Conservation (phyloP, 2,113 vertebrate species). For the Sula dactylatra region DNA sequence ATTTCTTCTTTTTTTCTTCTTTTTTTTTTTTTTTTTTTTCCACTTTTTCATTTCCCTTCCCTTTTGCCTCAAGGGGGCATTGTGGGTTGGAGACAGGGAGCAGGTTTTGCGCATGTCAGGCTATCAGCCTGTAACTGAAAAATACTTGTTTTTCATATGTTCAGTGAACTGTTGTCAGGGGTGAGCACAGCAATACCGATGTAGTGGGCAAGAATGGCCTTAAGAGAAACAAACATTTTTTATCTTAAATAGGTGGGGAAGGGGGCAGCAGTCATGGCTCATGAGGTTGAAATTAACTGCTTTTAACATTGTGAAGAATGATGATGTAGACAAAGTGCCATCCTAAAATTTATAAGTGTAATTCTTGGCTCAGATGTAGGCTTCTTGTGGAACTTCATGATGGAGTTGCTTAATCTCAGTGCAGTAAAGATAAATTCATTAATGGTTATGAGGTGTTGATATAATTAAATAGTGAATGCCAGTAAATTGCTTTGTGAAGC, state of each 20-base stretch:
- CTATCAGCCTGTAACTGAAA: not conserved
- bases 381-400: not conserved
- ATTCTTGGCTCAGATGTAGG: not conserved
- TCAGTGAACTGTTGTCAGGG: not conserved
- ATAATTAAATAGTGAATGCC: constrained; percentile 33
- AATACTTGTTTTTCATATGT: not conserved
- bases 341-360: not conserved
- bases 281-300: not conserved
- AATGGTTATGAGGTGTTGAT: constrained; percentile 38
- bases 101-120: not conserved
- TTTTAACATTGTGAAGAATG: not conserved
- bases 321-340: not conserved
- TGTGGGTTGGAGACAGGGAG: not conserved
- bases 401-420: constrained; percentile 11
- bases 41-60: not conserved
- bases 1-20: not conserved
- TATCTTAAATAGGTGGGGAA: constrained; percentile 12
- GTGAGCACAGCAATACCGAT: not conserved
- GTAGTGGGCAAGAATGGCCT: not conserved
- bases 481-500: constrained; percentile 26
- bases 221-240: constrained; percentile 10
- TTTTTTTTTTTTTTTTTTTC: rapidly evolving
- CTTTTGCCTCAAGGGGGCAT: not conserved
- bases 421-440: constrained; percentile 43
- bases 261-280: not conserved